Evolutionary conservation across 2,888 invertebrate genomes (phyloP).

Genomic region (Volucella inflata): DNA sequence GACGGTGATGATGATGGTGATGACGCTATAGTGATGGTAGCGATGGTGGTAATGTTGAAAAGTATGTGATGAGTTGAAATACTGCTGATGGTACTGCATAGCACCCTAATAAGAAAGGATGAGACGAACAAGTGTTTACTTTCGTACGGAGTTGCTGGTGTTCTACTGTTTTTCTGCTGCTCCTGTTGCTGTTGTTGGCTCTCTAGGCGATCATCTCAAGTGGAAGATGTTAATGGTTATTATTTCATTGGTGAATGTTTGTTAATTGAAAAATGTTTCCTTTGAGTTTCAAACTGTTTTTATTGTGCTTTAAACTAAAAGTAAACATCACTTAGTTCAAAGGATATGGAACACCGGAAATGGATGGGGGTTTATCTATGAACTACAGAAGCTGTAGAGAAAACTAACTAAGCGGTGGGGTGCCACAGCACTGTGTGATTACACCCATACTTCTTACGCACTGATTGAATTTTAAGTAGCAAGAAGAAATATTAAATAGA

Average conservation of each 20-base stretch:
- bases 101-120: constrained; percentile 13
- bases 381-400: too few relatives aligned
- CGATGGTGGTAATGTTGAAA: neutral
- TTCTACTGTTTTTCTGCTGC: neutral
- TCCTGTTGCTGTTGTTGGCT: constrained; percentile 18
- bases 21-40: too few relatives aligned
- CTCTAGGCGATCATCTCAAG: constrained; percentile 59
- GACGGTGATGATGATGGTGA: too few relatives aligned
- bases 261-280: constrained; percentile 49
- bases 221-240: constrained; percentile 67
- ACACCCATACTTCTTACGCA: too few relatives aligned
- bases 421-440: too few relatives aligned
- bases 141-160: constrained; percentile 25
- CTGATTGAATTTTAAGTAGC: too few relatives aligned
- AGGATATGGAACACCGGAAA: neutral
- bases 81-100: constrained; percentile 21
- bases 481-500: too few relatives aligned
- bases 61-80: constrained; percentile 23
- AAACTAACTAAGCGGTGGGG: too few relatives aligned
- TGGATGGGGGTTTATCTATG: too few relatives aligned
- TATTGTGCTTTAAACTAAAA: neutral
- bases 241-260: constrained; percentile 60
- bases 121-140: constrained; percentile 44
- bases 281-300: constrained; percentile 37
- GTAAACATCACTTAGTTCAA: neutral